Evolutionary conservation across 2,113 vertebrate genomes (phyloP).

Genomic region (Tangachromis dhanisi): DNA sequence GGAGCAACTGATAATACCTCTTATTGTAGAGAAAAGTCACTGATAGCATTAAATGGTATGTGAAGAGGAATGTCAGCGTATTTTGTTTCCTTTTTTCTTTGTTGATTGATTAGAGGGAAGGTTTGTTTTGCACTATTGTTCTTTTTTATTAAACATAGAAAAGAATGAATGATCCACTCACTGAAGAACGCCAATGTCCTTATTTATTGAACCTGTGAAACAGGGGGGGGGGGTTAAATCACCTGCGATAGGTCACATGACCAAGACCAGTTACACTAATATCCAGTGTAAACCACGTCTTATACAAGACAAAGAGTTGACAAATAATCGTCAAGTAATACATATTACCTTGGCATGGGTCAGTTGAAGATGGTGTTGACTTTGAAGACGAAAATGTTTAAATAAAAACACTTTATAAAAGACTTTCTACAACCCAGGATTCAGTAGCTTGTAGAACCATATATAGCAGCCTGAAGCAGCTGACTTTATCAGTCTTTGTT

Average conservation of each 20-base stretch:
- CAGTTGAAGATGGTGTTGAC: not conserved
- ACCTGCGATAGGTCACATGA: accelerated
- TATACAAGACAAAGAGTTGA: not conserved
- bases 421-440: not conserved
- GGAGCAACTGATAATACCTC: not conserved
- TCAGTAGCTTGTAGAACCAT: not conserved
- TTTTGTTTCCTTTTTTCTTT: not conserved
- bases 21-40: not conserved
- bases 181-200: not conserved
- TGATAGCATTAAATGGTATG: not conserved
- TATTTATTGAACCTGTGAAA: not conserved
- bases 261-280: not conserved
- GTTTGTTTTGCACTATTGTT: not conserved
- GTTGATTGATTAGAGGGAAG: not conserved
- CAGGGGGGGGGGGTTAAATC: accelerated
- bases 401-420: not conserved
- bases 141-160: not conserved
- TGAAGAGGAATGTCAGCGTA: not conserved
- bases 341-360: not conserved
- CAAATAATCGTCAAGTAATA: not conserved
- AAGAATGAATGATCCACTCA: not conserved
- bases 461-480: not conserved
- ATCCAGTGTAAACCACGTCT: not conserved
- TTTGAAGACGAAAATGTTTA: not conserved
- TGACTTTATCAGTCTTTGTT: not conserved